Percentiles rank a stretch among this genome's conserved stretches.
phyloP scores from a whole-genome alignment of 1,140 invertebrate species.

The Lepidotrigona ventralis region DNA sequence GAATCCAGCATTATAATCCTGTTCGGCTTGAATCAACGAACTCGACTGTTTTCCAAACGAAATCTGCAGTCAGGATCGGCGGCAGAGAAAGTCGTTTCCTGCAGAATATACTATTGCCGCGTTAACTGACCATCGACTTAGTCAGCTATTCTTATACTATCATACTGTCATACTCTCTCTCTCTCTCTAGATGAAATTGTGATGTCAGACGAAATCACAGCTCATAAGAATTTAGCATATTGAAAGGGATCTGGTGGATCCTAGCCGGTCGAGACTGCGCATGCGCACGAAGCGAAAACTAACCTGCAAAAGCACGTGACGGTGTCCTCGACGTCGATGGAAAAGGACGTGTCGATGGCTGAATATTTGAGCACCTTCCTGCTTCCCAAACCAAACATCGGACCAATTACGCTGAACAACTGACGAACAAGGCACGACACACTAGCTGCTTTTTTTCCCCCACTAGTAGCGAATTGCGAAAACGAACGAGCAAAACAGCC shows the following conservation, averaged over 20 bases:
- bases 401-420: conserved; percentile 21
- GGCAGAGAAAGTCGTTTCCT: background rate
- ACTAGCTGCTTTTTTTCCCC: background rate
- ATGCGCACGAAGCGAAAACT: conserved; percentile 49
- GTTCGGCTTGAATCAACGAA: background rate
- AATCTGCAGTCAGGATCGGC: background rate
- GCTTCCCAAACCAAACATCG: conserved; percentile 69
- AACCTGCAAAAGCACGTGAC: conserved; percentile 89
- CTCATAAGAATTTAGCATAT: background rate
- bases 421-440: background rate
- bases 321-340: conserved; percentile 85
- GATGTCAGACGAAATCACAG: background rate
- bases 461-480: background rate
- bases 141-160: background rate
- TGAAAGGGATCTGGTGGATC: background rate
- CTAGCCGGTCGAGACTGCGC: background rate
- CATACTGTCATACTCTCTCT: background rate
- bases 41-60: background rate
- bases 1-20: background rate
- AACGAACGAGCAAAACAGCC: background rate
- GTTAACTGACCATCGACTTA: background rate
- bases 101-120: background rate
- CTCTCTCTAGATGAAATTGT: too few species aligned
- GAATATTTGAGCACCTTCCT: conserved; percentile 74
- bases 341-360: conserved; percentile 76